Conservation (phyloP, 2,797 vertebrate genomes). For the Sebastes alutus region DNA sequence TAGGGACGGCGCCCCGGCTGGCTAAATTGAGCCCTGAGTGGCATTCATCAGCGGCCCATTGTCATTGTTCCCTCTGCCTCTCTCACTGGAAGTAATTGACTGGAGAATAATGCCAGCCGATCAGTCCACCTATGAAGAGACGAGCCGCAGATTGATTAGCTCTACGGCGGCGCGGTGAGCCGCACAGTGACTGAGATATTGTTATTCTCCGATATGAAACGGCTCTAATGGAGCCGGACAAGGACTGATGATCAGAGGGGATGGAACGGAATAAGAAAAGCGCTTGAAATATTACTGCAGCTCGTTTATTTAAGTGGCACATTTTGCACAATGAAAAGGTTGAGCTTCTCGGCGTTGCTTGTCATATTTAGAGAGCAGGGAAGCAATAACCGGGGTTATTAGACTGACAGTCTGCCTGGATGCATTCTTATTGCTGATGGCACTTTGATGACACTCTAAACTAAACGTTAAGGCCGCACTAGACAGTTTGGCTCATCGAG, state of each 20-base stretch:
- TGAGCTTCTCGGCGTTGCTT: conserved; percentile 40
- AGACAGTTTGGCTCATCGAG: background rate
- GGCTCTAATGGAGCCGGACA: conserved; percentile 70
- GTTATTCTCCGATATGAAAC: conserved; percentile 74
- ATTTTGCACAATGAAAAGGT: conserved; percentile 65
- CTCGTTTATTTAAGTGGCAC: conserved; percentile 64
- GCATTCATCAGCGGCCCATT: conserved; percentile 80
- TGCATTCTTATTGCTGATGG: conserved; percentile 45
- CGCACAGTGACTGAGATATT: conserved; percentile 57
- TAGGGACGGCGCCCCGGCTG: conserved; percentile 47
- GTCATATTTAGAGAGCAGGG: conserved; percentile 59
- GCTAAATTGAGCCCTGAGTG: conserved; percentile 76
- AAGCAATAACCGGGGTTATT: conserved; percentile 63
- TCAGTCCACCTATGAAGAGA: conserved; percentile 76
- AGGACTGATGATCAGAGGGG: conserved; percentile 71
- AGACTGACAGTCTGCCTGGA: conserved; percentile 40
- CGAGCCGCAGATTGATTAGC: conserved; percentile 72
- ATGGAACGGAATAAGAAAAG: conserved; percentile 60
- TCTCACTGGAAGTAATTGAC: conserved; percentile 79
- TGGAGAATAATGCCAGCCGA: conserved; percentile 77
- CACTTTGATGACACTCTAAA: conserved; percentile 34
- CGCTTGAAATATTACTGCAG: conserved; percentile 54
- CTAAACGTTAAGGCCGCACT: background rate
- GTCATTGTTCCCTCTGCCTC: conserved; percentile 71
- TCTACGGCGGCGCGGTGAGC: conserved; percentile 30